Base-by-base conservation (phyloP, 2,113 vertebrate genomes). In the Rhinopithecus roxellana region DNA sequence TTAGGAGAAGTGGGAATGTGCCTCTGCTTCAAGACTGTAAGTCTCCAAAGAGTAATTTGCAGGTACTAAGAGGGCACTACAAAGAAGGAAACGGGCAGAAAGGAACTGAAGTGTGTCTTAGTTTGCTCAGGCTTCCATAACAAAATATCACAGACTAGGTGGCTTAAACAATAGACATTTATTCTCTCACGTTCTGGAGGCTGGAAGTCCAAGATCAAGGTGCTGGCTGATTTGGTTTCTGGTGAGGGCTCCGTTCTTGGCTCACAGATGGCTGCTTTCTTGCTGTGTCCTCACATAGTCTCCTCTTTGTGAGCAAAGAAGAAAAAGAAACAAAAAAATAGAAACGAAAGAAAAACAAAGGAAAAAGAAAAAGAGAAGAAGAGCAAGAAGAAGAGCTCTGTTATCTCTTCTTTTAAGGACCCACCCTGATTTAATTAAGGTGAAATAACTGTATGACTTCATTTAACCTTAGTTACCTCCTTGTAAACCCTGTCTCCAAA, bases 21-120 rank as follows among this genome's bases (percentile, higher is more conserved):
- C 67, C 48, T 85, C n/a, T 89, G 40, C 45, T 72, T 92, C 35
- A 45, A 89, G 72, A n/a, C n/a, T 96, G 8, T 96, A 70, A 91
- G 75, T 92, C 18, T 22, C 48, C 38, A 35, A 72, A 90, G 38
- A 90, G 80, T 64, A 90, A 83, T 90, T 45, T 89, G 8, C 27
- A 67, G 32, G n/a, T 30, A 82, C 43, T 92, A 67, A 92, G 59
- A 75, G 59, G 12, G 27, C 18, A n/a, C 45, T 55, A 61, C 23
- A 61, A 52, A 61, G 75, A 92, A 67, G 30, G 61, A 92, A 93
- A 67, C 57, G 45, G 67, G 48, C 27, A 81, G 89, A 64, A 89
- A 85, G 55, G 35, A 52, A 43, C 61, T 43, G 50, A 43, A 67
- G 45, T 79, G 38, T 52, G n/a, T 67, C 45, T 91, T 89, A 55